A percentile compares a stretch with the other conserved stretches of the same genome.
phyloP scores from a whole-genome alignment of 2,888 invertebrate species.

The Cheilosia scutellata region DNA sequence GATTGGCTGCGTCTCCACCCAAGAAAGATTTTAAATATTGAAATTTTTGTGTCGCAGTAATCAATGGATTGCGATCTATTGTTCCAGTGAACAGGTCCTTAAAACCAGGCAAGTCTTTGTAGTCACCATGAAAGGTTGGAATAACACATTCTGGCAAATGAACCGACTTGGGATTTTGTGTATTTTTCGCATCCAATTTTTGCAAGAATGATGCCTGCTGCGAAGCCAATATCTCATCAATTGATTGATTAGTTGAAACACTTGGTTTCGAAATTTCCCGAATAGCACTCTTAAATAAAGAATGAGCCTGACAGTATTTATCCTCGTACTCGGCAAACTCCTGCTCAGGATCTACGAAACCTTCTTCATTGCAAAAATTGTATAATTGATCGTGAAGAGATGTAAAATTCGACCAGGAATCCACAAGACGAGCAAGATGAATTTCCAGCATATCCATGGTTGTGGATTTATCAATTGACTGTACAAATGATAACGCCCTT shows the following conservation, averaged over 20 bases:
- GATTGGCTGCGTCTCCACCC: constrained; percentile 41
- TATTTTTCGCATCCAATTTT: not conserved
- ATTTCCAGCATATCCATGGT: not conserved
- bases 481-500: constrained; percentile 2
- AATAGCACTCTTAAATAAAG: not conserved
- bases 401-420: not conserved
- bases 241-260: not conserved
- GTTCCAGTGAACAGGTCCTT: constrained; percentile 65
- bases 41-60: constrained; percentile 65
- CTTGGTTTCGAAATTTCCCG: not conserved
- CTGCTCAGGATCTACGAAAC: too few relatives aligned
- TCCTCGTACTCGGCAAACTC: not conserved
- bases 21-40: constrained; percentile 65
- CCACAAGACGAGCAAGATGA: not conserved
- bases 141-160: constrained; percentile 58
- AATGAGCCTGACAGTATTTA: too few relatives aligned
- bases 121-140: constrained; percentile 55
- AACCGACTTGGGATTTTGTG: not conserved
- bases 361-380: not conserved
- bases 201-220: not conserved
- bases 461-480: not conserved
- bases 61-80: constrained; percentile 44
- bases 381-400: not conserved
- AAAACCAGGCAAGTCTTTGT: constrained; percentile 68
- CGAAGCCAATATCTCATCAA: not conserved